These are phyloP conservation scores for Trichonephila clavata DNA, from an alignment of 1,140 invertebrate species.

Conservation along the genomic window DNA sequence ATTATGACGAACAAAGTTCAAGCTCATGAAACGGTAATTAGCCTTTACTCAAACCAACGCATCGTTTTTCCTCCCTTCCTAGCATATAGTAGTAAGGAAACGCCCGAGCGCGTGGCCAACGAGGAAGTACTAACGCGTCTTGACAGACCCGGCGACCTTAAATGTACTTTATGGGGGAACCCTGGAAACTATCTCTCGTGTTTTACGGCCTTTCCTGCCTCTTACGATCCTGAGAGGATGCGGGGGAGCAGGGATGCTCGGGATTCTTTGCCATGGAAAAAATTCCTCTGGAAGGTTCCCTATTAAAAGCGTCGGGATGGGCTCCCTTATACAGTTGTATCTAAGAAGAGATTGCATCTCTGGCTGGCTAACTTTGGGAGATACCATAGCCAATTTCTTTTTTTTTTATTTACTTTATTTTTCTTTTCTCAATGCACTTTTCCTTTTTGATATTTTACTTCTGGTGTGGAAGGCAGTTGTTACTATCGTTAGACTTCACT, in stretches of 20 bases:
- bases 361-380: background rate
- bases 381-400: background rate
- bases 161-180: constrained; percentile 58
- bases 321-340: constrained; percentile 25
- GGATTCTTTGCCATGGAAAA: constrained; percentile 35
- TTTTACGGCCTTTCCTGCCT: constrained; percentile 47
- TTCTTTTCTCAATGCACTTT: background rate
- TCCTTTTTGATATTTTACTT: constrained; percentile 40
- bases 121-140: constrained; percentile 36
- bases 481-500: constrained; percentile 29
- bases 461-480: background rate
- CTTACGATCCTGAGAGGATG: background rate
- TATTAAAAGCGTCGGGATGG: constrained; percentile 53
- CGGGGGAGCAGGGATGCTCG: constrained; percentile 4
- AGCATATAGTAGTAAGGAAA: background rate
- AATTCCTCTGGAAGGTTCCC: background rate
- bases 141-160: constrained; percentile 62
- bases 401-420: background rate
- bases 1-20: constrained; percentile 56
- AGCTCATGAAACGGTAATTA: constrained; percentile 60
- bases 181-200: constrained; percentile 59
- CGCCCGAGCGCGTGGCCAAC: constrained; percentile 47
- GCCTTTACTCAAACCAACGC: constrained; percentile 26
- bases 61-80: background rate
- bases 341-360: background rate